A percentile compares a stretch with the other conserved stretches of the same genome.
phyloP scores from a whole-genome alignment of 1,140 invertebrate species.

The Papilio polytes region DNA sequence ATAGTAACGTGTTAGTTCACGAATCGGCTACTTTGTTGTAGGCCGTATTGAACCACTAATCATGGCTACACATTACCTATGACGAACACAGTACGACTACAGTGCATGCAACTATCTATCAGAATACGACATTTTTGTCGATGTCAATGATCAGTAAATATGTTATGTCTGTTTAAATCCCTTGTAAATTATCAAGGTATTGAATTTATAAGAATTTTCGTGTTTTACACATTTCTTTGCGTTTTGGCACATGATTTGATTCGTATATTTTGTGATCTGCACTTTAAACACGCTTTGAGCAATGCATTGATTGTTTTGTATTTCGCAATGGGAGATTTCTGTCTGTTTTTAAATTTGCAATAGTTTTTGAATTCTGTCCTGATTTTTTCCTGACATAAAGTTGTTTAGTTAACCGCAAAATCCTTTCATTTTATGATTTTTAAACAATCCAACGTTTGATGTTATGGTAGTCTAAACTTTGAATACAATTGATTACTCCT shows the following conservation, averaged over 20 bases:
- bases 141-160: conserved; percentile 36
- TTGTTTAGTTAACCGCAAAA: neutral
- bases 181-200: conserved; percentile 46
- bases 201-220: conserved; percentile 64
- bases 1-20: conserved; percentile 27
- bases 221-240: conserved; percentile 48
- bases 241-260: conserved; percentile 62
- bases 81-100: conserved; percentile 71
- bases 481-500: neutral
- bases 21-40: conserved; percentile 51
- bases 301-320: conserved; percentile 43
- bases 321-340: neutral
- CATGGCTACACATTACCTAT: conserved; percentile 73
- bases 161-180: conserved; percentile 43
- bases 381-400: neutral
- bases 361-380: neutral
- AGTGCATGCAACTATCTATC: conserved; percentile 71
- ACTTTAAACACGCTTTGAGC: conserved; percentile 61
- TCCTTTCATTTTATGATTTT: neutral
- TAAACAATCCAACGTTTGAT: neutral
- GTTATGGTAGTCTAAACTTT: neutral
- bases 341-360: neutral
- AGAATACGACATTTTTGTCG: conserved; percentile 45
- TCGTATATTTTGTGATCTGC: conserved; percentile 60
- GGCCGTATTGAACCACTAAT: conserved; percentile 64